phyloP scores from a whole-genome alignment of 2,888 invertebrate genomes.

The Choristoneura rosaceana region DNA sequence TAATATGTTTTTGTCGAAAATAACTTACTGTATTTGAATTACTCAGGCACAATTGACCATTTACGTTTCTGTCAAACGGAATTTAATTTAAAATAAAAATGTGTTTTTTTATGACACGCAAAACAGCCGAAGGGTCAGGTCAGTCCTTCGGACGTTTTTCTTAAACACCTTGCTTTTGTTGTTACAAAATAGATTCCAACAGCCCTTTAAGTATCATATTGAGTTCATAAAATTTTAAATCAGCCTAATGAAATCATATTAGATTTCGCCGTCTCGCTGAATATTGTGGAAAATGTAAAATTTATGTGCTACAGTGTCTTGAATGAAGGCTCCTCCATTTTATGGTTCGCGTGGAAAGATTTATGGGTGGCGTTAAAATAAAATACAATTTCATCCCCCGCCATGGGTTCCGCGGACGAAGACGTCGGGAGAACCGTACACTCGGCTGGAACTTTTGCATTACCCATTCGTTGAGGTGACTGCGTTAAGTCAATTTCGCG shows the following conservation, averaged over 20 bases:
- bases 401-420: constrained; percentile 57
- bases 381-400: constrained; percentile 78
- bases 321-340: constrained; percentile 70
- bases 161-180: not conserved
- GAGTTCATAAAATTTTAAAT: constrained; percentile 13
- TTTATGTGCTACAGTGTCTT: constrained; percentile 65
- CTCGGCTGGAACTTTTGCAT: constrained; percentile 8
- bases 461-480: too few relatives aligned
- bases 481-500: too few relatives aligned
- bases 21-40: too few relatives aligned
- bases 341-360: constrained; percentile 69
- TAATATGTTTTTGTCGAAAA: too few relatives aligned
- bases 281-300: constrained; percentile 64
- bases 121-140: too few relatives aligned
- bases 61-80: too few relatives aligned
- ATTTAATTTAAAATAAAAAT: too few relatives aligned
- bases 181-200: not conserved
- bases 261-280: constrained; percentile 43
- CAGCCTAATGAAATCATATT: constrained; percentile 31
- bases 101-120: too few relatives aligned
- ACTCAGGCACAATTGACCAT: too few relatives aligned
- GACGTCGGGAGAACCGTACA: constrained; percentile 76
- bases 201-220: not conserved
- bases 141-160: too few relatives aligned
- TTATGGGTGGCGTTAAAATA: constrained; percentile 78